phyloP scores from a whole-genome alignment of 2,888 invertebrate genomes.

The Tenodera sinensis region DNA sequence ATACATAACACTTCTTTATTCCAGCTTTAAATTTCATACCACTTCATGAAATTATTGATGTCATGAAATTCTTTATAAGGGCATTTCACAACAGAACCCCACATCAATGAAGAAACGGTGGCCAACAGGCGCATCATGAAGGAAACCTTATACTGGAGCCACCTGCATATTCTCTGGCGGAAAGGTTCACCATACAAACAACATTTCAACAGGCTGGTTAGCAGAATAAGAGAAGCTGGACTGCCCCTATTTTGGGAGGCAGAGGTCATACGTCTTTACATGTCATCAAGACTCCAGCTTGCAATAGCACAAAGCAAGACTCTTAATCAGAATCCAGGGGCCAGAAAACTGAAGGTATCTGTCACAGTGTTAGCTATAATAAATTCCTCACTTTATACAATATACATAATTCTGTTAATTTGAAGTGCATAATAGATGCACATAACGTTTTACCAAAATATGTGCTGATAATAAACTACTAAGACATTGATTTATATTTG shows the following conservation, averaged over 20 bases:
- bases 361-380: not conserved
- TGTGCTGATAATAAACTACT: not conserved
- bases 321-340: not conserved
- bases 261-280: constrained; percentile 1
- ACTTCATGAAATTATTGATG: too few species aligned
- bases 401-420: too few species aligned
- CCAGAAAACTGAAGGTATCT: not conserved
- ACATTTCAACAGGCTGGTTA: constrained; percentile 25
- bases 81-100: constrained; percentile 7
- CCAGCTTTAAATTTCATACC: too few species aligned
- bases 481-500: not conserved
- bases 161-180: not conserved
- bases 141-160: constrained; percentile 10
- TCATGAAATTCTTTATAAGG: not conserved
- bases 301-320: not conserved
- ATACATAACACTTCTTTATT: too few species aligned
- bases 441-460: not conserved
- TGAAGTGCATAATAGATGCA: not conserved
- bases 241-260: constrained; percentile 13
- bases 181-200: constrained; percentile 23
- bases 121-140: constrained; percentile 4
- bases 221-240: not conserved
- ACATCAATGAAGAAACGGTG: not conserved
- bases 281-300: constrained; percentile 12
- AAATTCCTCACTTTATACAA: not conserved